Evolutionary conservation across 2,888 invertebrate species (phyloP), one percentile per base, ranked within the genome.

Genomic region (Cantharis rufa): DNA sequence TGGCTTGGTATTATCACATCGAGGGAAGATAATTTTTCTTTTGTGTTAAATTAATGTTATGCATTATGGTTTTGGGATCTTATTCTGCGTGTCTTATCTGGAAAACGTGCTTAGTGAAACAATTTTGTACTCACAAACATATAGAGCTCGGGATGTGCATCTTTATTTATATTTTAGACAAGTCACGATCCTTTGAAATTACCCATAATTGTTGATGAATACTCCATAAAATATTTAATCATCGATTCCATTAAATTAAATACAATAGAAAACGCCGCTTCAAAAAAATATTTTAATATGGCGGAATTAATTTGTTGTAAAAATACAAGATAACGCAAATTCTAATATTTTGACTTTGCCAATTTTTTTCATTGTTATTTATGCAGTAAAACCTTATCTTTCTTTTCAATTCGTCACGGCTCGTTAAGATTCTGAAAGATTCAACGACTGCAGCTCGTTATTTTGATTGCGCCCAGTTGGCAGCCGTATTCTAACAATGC

Each of bases 381-480:
- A 71, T 75, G 21, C 28, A 71, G 27, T 71, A 72, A 63, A 32
- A 64, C 64, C 64, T 66, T 66, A 66, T 62, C 70, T 72, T 72
- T 76, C 63, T 71, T 76, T 74, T 68, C 77, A 74, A 74, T 77
- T 74, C 72, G 74, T 68, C 64, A 74, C 61, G 77, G 74, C 74
- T 77, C 77, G 77, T 77, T 77, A 77, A 75, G 69, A 63, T 75
- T 75, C 69, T 72, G 77, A 77, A 77, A 77, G 72, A 72, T 75
- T 72, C 74, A 76, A 68, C 69, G 77, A 77, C 74, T 77, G 75
- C 77, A 77, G 74, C 77, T 77, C 77, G 77, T 77, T 77, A 77
- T 77, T 77, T 77, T 77, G 77, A 77, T 77, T 77, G 77, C 74
- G 77, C 77, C 75, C 74, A 74, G 72, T 77, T 77, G 77, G 74